Evolutionary conservation across 1,140 invertebrate genomes (phyloP), one percentile per base, ranked within the genome.

Genomic region (Hormaphis cornu): DNA sequence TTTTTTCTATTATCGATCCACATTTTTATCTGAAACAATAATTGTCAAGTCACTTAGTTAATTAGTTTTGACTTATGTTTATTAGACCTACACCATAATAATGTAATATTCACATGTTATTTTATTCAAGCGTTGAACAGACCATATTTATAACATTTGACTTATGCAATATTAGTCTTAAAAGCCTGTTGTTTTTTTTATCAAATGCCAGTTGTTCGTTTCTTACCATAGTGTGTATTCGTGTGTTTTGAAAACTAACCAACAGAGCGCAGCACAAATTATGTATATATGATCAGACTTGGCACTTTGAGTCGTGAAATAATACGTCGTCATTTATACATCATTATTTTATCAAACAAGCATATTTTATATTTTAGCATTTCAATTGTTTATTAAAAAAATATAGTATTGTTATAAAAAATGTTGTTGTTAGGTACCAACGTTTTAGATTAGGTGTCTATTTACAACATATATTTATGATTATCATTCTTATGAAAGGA

Each of bases 241-340:
- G 26, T 50, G 18, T n/a, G 54, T n/a, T 40, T 40, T n/a, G 1
- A 12, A 40, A 40, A 58, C 14, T n/a, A 58, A 40, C 54, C 54
- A 24, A 58, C 14, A 58, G 54, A 58, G 54, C 14, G 54, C 54
- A 40, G 54, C 54, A 58, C 54, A 40, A 24, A 58, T 40, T 58
- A n/a, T n/a, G n/a, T n/a, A n/a, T n/a, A n/a, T n/a, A n/a, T n/a
- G n/a, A n/a, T n/a, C n/a, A n/a, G n/a, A n/a, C n/a, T n/a, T n/a
- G n/a, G n/a, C n/a, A n/a, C n/a, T n/a, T n/a, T n/a, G n/a, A n/a
- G n/a, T n/a, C n/a, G n/a, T n/a, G n/a, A n/a, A n/a, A n/a, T n/a
- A n/a, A n/a, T n/a, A n/a, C n/a, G n/a, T n/a, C n/a, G n/a, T n/a
- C n/a, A n/a, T n/a, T n/a, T n/a, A n/a, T n/a, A n/a, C n/a, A n/a